A percentile compares a stretch with the other conserved stretches of the same genome.
These are phyloP conservation scores for Hirundichthys speculiger DNA, from an alignment of 2,113 vertebrate genomes.

Conservation along the genomic window DNA sequence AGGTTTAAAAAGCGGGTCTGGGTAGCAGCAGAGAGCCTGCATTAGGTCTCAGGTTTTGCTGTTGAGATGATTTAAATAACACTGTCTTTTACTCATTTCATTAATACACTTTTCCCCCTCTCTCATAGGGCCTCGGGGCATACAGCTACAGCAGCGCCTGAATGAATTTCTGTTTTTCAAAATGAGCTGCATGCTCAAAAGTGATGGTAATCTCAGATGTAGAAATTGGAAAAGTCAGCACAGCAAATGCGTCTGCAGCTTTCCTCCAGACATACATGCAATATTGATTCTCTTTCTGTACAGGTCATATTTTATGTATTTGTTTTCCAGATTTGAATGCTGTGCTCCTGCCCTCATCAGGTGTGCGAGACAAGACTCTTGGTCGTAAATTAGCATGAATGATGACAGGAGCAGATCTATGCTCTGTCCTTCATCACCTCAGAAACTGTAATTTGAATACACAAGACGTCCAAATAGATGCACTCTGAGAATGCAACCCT, in stretches of 20 bases:
- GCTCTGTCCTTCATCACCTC: conserved; percentile 1
- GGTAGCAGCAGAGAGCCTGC: conserved; percentile 47
- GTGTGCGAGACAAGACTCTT: conserved; percentile 5
- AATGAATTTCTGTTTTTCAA: conserved; percentile 75
- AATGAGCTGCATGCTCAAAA: conserved; percentile 72
- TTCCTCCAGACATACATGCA: conserved; percentile 76
- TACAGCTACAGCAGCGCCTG: conserved; percentile 58
- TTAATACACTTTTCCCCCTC: conserved; percentile 62
- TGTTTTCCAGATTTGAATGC: conserved; percentile 69
- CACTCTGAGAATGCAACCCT: too few relatives aligned
- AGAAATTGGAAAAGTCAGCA: conserved; percentile 78
- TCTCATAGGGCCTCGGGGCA: conserved; percentile 66
- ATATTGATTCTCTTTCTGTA: conserved; percentile 70
- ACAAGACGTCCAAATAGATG: conserved; percentile 21
- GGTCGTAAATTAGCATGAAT: conserved; percentile 48
- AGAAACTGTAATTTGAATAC: conserved; percentile 40
- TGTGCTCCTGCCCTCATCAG: conserved; percentile 38
- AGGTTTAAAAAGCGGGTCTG: conserved; percentile 60
- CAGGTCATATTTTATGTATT: conserved; percentile 78
- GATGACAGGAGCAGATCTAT: conserved; percentile 37
- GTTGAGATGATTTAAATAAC: conserved; percentile 78
- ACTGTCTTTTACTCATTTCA: conserved; percentile 76
- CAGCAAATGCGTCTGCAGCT: conserved; percentile 71
- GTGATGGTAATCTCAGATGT: conserved; percentile 77
- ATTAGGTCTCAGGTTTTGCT: conserved; percentile 66